Evolutionary conservation across 2,888 invertebrate genomes (phyloP).

Genomic region (Nephrotoma flavescens): DNA sequence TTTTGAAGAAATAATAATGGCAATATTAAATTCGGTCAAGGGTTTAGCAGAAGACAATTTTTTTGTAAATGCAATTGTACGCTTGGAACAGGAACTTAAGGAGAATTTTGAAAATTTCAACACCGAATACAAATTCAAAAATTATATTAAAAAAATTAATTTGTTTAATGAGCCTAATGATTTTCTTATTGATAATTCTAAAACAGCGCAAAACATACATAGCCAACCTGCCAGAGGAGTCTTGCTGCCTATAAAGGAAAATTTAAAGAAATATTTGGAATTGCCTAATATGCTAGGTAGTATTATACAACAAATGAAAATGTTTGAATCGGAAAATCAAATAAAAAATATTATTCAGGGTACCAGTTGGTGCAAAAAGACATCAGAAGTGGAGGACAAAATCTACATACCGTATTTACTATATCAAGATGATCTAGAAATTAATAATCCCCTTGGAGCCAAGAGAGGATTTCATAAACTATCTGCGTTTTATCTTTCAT

Average conservation of each 20-base stretch:
- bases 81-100: background rate
- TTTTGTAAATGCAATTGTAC: background rate
- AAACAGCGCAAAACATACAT: background rate
- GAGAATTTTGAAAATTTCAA: background rate
- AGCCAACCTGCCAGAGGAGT: background rate
- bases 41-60: background rate
- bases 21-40: background rate
- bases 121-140: constrained; percentile 6
- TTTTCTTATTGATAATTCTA: background rate
- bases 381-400: background rate
- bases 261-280: constrained; percentile 5
- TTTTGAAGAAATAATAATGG: background rate
- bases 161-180: constrained; percentile 1
- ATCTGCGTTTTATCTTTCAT: background rate
- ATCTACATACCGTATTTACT: background rate
- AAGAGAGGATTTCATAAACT: background rate
- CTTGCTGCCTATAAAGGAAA: background rate
- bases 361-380: background rate
- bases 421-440: background rate
- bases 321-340: background rate
- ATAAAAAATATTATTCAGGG: background rate
- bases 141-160: background rate
- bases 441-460: background rate
- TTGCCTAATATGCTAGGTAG: background rate
- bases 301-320: background rate